phyloP scores from a whole-genome alignment of 2,113 vertebrate genomes.

The Engystomops pustulosus region DNA sequence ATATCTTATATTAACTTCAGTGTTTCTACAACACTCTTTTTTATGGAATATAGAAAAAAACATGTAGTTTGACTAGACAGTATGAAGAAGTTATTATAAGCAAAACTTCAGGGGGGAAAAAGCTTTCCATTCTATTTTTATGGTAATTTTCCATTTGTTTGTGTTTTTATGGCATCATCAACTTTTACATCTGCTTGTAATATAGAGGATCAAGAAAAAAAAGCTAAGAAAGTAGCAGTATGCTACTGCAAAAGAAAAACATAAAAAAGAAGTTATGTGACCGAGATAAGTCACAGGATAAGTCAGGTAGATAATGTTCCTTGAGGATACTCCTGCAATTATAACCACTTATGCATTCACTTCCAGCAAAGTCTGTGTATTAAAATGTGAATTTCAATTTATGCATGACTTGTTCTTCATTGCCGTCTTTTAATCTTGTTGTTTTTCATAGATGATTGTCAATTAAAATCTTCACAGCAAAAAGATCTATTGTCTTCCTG shows the following conservation, averaged over 20 bases:
- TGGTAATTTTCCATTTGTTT: not conserved
- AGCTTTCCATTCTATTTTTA: not conserved
- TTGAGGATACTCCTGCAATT: not conserved
- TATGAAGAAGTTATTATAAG: no score
- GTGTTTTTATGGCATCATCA: not conserved
- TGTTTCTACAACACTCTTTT: no score
- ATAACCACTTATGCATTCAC: not conserved
- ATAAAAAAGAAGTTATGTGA: not conserved
- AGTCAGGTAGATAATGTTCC: not conserved
- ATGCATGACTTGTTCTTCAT: not conserved
- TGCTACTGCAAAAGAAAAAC: not conserved
- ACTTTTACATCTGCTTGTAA: not conserved
- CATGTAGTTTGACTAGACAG: no score
- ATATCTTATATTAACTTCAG: no score
- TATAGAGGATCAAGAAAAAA: not conserved
- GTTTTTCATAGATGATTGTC: constrained; percentile 38
- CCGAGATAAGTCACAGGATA: not conserved
- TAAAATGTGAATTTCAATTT: constrained; percentile 5
- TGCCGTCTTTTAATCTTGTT: constrained; percentile 15
- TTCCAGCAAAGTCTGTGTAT: not conserved
- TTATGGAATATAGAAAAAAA: no score
- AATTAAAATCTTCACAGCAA: constrained; percentile 39
- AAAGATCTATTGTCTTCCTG: constrained; percentile 27
- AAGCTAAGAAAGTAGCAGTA: not conserved
- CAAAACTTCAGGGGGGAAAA: no score